These are phyloP conservation scores for Coreius guichenoti DNA, from an alignment of 2,797 vertebrate species.

Conservation along the genomic window DNA sequence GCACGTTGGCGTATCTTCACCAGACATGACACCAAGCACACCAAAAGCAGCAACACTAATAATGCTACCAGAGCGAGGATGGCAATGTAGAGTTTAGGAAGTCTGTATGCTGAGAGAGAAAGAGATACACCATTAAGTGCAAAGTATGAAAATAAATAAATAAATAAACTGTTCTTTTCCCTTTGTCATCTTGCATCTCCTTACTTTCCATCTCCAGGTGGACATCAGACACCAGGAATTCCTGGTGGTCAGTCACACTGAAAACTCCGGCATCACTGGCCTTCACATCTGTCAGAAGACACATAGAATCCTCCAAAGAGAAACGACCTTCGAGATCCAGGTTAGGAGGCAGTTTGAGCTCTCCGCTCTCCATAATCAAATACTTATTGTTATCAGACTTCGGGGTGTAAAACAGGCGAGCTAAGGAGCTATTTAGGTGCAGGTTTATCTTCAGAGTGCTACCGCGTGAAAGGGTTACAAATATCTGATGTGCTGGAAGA, in stretches of 20 bases:
- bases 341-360: slow-evolving; percentile 66
- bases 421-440: slow-evolving; percentile 75
- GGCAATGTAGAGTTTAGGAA: slow-evolving; percentile 77
- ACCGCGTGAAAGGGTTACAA: slow-evolving; percentile 61
- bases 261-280: slow-evolving; percentile 72
- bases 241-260: slow-evolving; percentile 72
- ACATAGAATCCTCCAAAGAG: slow-evolving; percentile 70
- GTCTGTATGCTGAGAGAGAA: slow-evolving; percentile 70
- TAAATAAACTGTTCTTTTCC: not conserved
- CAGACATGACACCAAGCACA: slow-evolving; percentile 82
- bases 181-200: slow-evolving; percentile 23
- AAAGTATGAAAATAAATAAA: not conserved
- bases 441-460: slow-evolving; percentile 78
- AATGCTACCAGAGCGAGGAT: slow-evolving; percentile 80
- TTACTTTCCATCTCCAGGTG: slow-evolving; percentile 74
- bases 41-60: slow-evolving; percentile 79
- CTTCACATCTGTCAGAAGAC: slow-evolving; percentile 72
- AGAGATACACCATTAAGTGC: not conserved
- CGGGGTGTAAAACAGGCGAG: slow-evolving; percentile 70
- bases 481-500: slow-evolving; percentile 72
- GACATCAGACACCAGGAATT: slow-evolving; percentile 70
- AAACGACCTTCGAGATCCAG: slow-evolving; percentile 72
- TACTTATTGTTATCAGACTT: slow-evolving; percentile 30
- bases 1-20: slow-evolving; percentile 81
- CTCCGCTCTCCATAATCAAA: slow-evolving; percentile 75